These are phyloP conservation scores for Rousettus madagascariensis DNA, from an alignment of 2,797 vertebrate species.

Conservation along the genomic window DNA sequence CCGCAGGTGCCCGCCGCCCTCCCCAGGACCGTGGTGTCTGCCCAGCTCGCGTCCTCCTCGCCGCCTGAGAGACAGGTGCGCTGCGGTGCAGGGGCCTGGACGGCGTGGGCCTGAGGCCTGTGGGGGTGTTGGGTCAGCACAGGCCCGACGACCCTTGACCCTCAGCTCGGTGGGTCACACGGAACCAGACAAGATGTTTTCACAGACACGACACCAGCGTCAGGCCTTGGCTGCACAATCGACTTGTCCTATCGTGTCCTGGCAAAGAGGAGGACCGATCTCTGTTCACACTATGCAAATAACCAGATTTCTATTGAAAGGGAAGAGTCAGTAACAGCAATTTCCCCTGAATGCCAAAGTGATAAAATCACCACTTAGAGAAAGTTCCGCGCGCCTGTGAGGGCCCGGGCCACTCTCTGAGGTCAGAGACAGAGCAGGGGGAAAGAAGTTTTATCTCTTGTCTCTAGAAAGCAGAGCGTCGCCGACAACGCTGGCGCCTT, in stretches of 20 bases:
- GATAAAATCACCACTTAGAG: neutral
- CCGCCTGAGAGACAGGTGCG: neutral
- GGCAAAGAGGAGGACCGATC: neutral
- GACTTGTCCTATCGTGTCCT: neutral
- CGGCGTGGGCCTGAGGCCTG: neutral
- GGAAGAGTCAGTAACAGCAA: neutral
- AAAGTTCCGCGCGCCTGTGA: neutral
- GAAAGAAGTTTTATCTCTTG: too few species aligned
- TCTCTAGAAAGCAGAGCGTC: too few species aligned
- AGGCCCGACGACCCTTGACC: neutral
- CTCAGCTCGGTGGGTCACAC: neutral
- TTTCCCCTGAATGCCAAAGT: neutral
- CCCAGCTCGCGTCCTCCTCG: neutral
- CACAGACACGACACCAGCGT: neutral
- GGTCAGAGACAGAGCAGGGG: neutral
- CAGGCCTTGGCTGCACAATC: neutral
- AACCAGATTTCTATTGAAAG: neutral
- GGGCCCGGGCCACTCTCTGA: too few species aligned
- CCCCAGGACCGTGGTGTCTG: accelerated
- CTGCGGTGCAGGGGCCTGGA: neutral
- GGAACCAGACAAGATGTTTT: neutral
- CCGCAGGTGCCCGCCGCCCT: accelerated
- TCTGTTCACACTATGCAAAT: neutral
- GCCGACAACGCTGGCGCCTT: too few species aligned
- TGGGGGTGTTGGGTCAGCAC: accelerated